Conservation (phyloP, 2,113 vertebrate genomes). For the Psophia crepitans region DNA sequence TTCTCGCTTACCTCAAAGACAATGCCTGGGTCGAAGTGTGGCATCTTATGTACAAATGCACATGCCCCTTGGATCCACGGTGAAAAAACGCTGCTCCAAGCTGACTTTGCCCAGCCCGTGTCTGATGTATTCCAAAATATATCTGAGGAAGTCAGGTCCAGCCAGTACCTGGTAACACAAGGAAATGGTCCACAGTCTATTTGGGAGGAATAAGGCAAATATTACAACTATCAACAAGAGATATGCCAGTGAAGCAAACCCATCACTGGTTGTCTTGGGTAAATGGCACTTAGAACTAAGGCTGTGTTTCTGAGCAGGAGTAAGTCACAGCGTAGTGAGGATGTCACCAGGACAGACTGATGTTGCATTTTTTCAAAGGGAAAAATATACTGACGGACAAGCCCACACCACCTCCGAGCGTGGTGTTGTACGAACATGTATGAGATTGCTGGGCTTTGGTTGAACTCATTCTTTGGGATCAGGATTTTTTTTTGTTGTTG, state of each 20-base stretch:
- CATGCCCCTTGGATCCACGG: slow-evolving; percentile 82
- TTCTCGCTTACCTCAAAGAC: slow-evolving; percentile 74
- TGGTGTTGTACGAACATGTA: neutral
- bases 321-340: neutral
- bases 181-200: neutral
- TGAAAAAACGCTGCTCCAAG: slow-evolving; percentile 80
- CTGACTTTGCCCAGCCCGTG: slow-evolving; percentile 83
- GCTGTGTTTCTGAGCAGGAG: neutral
- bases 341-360: neutral
- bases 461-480: neutral
- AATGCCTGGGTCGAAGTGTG: slow-evolving; percentile 69
- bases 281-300: neutral
- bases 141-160: slow-evolving; percentile 78
- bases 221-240: neutral
- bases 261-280: neutral
- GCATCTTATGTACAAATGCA: slow-evolving; percentile 78
- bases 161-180: slow-evolving; percentile 74
- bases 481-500: neutral
- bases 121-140: slow-evolving; percentile 83
- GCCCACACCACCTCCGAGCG: neutral
- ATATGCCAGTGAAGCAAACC: neutral
- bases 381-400: neutral
- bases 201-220: neutral
- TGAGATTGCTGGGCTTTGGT: neutral
- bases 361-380: neutral